Percentiles rank a stretch among this genome's conserved stretches.
Evolutionary conservation across 2,113 vertebrate genomes (phyloP).

Genomic region (Chinchilla lanigera): DNA sequence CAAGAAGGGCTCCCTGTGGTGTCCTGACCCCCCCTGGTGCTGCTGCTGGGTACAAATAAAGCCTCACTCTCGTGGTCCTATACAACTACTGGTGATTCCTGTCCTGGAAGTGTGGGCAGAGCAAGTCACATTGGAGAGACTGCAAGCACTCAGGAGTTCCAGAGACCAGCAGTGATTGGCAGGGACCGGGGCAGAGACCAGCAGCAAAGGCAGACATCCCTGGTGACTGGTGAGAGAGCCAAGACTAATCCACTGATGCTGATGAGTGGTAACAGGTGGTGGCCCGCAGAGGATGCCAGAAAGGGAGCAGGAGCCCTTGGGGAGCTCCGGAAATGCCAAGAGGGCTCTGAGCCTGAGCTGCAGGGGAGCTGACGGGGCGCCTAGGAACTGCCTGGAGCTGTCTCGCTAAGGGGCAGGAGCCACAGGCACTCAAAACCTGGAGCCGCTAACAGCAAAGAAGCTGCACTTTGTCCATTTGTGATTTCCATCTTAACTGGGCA

Average conservation of each 20-base stretch:
- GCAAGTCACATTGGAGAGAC: not conserved
- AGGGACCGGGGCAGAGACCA: not conserved
- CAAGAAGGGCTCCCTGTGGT: not conserved
- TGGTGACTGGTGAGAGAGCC: not conserved
- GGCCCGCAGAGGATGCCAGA: not conserved
- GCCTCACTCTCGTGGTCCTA: not conserved
- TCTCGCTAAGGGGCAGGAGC: not conserved
- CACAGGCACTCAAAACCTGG: not conserved
- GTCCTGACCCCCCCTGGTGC: not conserved
- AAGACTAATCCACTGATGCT: not conserved
- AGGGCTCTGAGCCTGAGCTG: not conserved
- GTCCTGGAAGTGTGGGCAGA: not conserved
- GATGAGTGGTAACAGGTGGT: not conserved
- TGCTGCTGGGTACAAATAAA: not conserved
- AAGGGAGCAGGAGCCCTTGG: not conserved
- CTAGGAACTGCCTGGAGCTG: not conserved
- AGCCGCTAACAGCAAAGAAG: not conserved
- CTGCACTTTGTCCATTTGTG: not conserved
- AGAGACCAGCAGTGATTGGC: not conserved
- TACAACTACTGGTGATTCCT: not conserved
- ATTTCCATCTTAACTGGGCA: not conserved
- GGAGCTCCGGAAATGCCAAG: not conserved
- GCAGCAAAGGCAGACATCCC: not conserved
- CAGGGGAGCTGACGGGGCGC: not conserved
- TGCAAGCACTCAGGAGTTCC: not conserved